Evolutionary conservation across 2,113 vertebrate species (phyloP).

Genomic region (Cynopterus brachyotis): DNA sequence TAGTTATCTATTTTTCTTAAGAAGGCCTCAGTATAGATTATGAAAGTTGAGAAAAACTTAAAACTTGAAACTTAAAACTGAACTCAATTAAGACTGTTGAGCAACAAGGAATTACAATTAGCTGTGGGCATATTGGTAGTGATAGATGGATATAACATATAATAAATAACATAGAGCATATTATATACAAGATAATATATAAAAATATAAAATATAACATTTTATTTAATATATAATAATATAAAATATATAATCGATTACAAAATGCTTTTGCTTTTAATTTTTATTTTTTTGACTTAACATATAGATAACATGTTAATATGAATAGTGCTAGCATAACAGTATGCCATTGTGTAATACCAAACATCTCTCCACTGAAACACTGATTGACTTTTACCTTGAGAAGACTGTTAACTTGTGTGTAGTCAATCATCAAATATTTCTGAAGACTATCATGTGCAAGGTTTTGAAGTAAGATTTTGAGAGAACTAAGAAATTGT

Average conservation of each 20-base stretch:
- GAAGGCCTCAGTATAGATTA: not conserved
- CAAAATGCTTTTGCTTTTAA: not conserved
- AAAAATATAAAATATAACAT: not conserved
- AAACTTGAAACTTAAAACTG: not conserved
- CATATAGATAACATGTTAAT: not conserved
- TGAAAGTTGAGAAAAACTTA: not conserved
- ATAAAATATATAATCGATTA: not conserved
- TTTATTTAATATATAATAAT: not conserved
- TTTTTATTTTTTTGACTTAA: not conserved
- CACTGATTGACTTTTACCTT: not conserved
- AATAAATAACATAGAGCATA: not conserved
- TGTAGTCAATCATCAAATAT: not conserved
- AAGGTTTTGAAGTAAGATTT: not conserved
- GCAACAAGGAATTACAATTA: not conserved
- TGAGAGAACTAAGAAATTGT: not conserved
- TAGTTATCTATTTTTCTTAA: not conserved
- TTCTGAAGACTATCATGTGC: not conserved
- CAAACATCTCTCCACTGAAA: not conserved
- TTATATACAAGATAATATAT: not conserved
- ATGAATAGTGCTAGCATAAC: too few species aligned
- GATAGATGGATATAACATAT: not conserved
- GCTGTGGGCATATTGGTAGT: not conserved
- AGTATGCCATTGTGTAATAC: not conserved
- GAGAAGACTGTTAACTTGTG: not conserved
- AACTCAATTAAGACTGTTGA: not conserved